Percentiles rank a stretch among this genome's conserved stretches.
Conservation (phyloP, 2,797 vertebrate species). For the Phoebastria nigripes region DNA sequence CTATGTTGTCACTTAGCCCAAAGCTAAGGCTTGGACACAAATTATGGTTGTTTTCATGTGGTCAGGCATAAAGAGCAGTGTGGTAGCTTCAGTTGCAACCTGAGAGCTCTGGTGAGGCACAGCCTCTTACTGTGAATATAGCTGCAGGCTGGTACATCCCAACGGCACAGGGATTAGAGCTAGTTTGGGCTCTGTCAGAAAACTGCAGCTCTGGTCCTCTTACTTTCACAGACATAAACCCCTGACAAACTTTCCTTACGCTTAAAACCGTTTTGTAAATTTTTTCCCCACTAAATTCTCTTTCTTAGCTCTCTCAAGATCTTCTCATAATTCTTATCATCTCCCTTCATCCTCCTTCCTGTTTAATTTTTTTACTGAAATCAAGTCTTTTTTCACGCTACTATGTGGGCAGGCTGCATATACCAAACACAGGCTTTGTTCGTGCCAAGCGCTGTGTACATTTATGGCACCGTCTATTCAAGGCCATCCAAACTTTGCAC, state of each 20-base stretch:
- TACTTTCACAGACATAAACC: background rate
- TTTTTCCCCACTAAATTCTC: background rate
- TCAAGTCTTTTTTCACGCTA: background rate
- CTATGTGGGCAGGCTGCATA: background rate
- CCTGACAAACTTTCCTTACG: background rate
- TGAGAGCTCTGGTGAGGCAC: background rate
- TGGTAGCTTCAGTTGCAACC: background rate
- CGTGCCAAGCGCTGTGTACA: background rate
- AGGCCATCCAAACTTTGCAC: background rate
- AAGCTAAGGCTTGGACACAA: background rate
- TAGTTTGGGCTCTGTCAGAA: background rate
- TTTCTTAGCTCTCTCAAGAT: background rate
- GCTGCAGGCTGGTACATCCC: background rate
- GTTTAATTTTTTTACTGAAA: background rate
- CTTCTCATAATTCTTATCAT: background rate
- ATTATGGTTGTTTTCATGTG: background rate
- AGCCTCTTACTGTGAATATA: background rate
- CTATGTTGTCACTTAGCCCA: background rate
- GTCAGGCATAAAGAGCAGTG: background rate
- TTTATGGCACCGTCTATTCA: background rate
- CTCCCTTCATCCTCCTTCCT: background rate
- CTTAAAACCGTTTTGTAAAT: background rate
- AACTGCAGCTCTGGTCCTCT: background rate
- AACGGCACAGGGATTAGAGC: rapidly evolving
- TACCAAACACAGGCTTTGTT: background rate